Evolutionary conservation across 2,113 vertebrate species (phyloP).

Genomic region (Marmota monax): DNA sequence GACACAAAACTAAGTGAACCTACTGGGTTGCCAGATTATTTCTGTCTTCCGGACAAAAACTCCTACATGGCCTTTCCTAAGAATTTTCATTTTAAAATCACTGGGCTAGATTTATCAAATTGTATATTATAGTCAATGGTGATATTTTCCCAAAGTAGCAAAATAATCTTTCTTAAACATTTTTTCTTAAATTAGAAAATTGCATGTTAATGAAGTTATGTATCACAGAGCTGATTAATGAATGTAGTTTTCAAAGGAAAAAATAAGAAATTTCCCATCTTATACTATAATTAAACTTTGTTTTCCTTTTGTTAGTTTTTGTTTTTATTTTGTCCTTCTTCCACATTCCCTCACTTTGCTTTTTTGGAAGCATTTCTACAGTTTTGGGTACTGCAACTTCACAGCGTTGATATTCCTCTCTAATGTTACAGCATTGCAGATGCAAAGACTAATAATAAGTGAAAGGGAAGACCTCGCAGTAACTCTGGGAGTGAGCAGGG

Average conservation of each 20-base stretch:
- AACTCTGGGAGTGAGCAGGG: slow-evolving; percentile 64
- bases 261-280: slow-evolving; percentile 17
- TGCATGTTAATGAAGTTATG: not conserved
- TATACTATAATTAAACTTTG: slow-evolving; percentile 63
- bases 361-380: slow-evolving; percentile 59
- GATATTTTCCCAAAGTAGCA: not conserved
- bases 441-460: slow-evolving; percentile 76
- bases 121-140: not conserved
- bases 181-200: slow-evolving; percentile 62
- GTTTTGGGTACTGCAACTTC: slow-evolving; percentile 53
- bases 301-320: slow-evolving; percentile 30
- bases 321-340: not conserved
- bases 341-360: rapidly evolving
- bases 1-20: slow-evolving; percentile 70
- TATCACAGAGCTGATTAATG: not conserved
- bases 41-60: slow-evolving; percentile 22
- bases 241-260: not conserved
- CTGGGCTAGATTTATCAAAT: slow-evolving; percentile 47
- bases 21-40: not conserved
- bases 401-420: slow-evolving; percentile 59
- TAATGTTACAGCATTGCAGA: slow-evolving; percentile 84
- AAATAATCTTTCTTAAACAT: slow-evolving; percentile 32
- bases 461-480: slow-evolving; percentile 81
- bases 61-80: not conserved
- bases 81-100: slow-evolving; percentile 41